Evolutionary conservation across 2,113 vertebrate genomes (phyloP).

Genomic region (Philantomba maxwellii): DNA sequence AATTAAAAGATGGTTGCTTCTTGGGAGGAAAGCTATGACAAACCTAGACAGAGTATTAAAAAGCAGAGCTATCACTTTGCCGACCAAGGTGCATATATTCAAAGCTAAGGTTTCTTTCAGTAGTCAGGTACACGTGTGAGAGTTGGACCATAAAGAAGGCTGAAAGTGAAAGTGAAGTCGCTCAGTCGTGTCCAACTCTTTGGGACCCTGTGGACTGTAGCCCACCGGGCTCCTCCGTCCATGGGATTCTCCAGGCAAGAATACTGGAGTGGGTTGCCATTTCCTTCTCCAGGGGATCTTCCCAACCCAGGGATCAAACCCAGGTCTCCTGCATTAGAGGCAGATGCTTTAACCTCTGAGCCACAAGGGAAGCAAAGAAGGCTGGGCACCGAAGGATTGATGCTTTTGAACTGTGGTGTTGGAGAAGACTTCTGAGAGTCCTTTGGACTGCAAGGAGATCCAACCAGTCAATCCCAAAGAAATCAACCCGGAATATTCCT

Average conservation of each 20-base stretch:
- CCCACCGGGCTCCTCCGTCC: no score
- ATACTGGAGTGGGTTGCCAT: no score
- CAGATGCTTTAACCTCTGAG: no score
- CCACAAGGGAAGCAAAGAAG: neutral
- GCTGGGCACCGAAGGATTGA: neutral
- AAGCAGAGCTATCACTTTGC: neutral
- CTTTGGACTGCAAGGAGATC: neutral
- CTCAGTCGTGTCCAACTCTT: no score
- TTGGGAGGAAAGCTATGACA: neutral
- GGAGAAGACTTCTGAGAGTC: neutral
- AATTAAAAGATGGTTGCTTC: neutral
- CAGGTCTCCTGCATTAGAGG: no score
- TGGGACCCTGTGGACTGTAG: no score
- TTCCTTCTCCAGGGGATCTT: no score
- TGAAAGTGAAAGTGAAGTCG: no score
- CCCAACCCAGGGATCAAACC: no score
- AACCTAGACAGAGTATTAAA: neutral
- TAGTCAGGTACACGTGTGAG: neutral
- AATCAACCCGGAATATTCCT: neutral
- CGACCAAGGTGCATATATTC: neutral
- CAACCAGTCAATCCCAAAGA: neutral
- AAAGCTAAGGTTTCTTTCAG: neutral
- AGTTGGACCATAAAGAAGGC: neutral
- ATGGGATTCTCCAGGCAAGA: no score
- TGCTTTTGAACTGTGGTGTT: neutral